Evolutionary conservation across 2,797 vertebrate species (phyloP).

Genomic region (Peromyscus eremicus): DNA sequence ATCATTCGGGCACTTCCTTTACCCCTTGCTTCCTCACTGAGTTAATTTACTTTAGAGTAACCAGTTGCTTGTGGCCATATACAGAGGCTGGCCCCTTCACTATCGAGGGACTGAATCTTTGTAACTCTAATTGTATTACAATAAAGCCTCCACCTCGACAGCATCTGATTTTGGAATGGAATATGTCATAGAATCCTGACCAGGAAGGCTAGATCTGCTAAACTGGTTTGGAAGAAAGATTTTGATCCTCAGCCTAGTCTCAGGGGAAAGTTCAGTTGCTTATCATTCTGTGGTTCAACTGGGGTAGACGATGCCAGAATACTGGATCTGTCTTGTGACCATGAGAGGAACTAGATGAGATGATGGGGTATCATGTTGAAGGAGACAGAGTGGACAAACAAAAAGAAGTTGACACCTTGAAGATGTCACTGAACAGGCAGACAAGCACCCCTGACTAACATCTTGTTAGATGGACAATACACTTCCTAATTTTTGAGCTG

Average conservation of each 20-base stretch:
- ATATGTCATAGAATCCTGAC: background rate
- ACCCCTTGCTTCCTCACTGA: background rate
- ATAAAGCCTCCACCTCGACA: background rate
- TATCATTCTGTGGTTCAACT: background rate
- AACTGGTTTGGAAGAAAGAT: background rate
- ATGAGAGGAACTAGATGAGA: background rate
- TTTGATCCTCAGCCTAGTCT: background rate
- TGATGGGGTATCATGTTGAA: background rate
- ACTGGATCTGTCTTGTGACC: background rate
- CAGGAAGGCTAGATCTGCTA: background rate
- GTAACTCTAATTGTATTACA: background rate
- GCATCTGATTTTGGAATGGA: background rate
- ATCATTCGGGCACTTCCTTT: background rate
- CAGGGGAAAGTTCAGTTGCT: background rate
- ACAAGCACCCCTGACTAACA: background rate
- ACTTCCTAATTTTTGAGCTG: constrained; percentile 5
- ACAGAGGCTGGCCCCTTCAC: background rate
- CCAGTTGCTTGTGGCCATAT: background rate
- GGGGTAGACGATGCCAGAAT: background rate
- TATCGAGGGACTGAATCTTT: background rate
- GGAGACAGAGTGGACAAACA: background rate
- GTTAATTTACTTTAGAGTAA: background rate
- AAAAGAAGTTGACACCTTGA: background rate
- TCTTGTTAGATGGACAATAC: background rate
- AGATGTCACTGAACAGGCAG: background rate